Evolutionary conservation across 1,140 invertebrate species (phyloP), one percentile per base, ranked within the genome.

Genomic region (Mercenaria mercenaria): DNA sequence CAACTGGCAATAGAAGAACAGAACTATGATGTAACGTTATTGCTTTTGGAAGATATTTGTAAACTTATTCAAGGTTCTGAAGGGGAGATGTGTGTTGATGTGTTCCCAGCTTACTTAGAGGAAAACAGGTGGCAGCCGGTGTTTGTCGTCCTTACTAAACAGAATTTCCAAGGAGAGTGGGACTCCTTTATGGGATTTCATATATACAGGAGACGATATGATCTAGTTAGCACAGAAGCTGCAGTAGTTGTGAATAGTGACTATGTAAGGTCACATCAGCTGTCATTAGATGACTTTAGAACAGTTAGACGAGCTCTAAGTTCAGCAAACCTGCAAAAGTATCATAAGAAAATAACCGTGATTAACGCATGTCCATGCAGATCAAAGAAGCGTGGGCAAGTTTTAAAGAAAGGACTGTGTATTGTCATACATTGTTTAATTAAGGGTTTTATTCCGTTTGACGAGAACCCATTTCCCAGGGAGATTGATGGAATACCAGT

Each of bases 401-500:
- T 69, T n/a, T 39, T 88, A 39, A 37, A 80, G 34, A 61, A 88
- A 56, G 86, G 61, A 23, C 0, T 81, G 34, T 88, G 86, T 81
- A 88, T 88, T 80, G 86, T 72, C 15, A 39, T 88, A 18, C 86
- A 88, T 37, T 88, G 86, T 81, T 29, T 69, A 37, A 37, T 88
- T 4, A 88, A 88, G 34, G 86, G 86, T 18, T 88, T 88, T 29
- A 88, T 88, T 50, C 86, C 86, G 18, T 88, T 88, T 52, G n/a
- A 80, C 56, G 86, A 88, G 47, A 74, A 81, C 15, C 86, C 86
- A 10, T 88, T 88, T 37, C 86, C 86, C 3, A 81, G 47, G 29
- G 77, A 88, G 34, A 69, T 88, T n/a, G 13, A 34, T 29, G 64
- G 77, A 4, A 81, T 88, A 41, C 86, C 61, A 43, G 56, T 88